Conservation (phyloP, 2,113 vertebrate genomes). For the Lathamus discolor region DNA sequence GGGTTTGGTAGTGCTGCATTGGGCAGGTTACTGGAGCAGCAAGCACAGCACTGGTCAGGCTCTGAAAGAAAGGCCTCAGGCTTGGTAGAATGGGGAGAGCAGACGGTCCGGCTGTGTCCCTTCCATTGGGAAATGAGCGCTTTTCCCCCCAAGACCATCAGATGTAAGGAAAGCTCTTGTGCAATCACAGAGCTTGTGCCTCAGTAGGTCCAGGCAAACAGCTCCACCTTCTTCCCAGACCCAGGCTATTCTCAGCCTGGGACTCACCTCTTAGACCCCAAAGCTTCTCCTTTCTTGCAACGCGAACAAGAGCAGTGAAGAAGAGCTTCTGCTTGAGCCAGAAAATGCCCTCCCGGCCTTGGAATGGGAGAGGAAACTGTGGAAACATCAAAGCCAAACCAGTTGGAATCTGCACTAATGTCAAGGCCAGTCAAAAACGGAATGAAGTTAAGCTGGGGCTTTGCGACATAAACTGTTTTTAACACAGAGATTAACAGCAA, state of each 20-base stretch:
- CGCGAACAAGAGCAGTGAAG: fast-evolving
- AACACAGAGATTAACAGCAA: not conserved
- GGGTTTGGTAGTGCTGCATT: fast-evolving
- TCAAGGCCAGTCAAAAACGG: not conserved
- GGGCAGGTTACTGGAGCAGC: not conserved
- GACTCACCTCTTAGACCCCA: not conserved
- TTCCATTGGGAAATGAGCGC: fast-evolving
- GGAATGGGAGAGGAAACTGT: fast-evolving
- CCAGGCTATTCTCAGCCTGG: not conserved
- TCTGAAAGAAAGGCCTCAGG: not conserved
- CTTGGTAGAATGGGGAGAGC: not conserved
- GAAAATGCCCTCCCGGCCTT: not conserved
- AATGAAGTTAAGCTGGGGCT: not conserved
- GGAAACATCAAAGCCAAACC: not conserved
- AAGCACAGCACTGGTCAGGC: not conserved
- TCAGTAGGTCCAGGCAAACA: not conserved
- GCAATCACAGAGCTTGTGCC: not conserved
- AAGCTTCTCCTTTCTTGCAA: not conserved
- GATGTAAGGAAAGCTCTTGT: not conserved
- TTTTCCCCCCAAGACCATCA: not conserved
- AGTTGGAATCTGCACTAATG: not conserved
- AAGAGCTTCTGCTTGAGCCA: not conserved
- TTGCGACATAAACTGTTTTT: not conserved
- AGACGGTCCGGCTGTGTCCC: not conserved
- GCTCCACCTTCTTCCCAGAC: no score